Base-by-base conservation (phyloP, 2,797 vertebrate species). In the Pipistrellus pygmaeus region DNA sequence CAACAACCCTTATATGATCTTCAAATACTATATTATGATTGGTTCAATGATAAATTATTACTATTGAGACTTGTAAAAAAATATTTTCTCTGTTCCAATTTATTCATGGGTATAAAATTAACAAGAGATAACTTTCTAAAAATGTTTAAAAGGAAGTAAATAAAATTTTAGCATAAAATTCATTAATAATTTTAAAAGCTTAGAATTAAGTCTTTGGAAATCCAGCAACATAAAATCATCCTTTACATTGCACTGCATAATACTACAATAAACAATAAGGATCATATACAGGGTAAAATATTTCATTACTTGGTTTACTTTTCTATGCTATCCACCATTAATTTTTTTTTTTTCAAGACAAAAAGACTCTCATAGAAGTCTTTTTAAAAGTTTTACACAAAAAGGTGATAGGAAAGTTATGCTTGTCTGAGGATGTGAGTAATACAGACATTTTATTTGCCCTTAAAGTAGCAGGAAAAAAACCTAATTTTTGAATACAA, bases 401-500 rank as follows among this genome's bases (percentile, higher is more conserved):
- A 69, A 85, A n/a, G 1, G 17, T 3, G 1, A 25, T 3, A 8
- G 3, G n/a, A 3, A 1, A 3, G 13, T 30, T 69, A 85, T 93
- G 77, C 88, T 96, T 97, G 97, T 97, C 62, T 96, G 87, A 88
- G 95, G 46, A 97, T 97, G 96, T 96, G 60, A 90, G 27, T 97
- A 97, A 98, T 97, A 92, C 92, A 53, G 97, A 97, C 97, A 97
- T 97, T 94, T 93, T 94, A 97, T 96, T 97, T 96, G 76, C 38
- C 88, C 73, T 97, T 97, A 95, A 21, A 91, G 71, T 93, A 93
- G 38, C 81, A 96, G 75, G 78, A 89, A 97, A 97, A 78, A 97
- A 62, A 97, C n/a, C 97, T 98, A 97, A 97, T 97, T 98, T 98
- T 96, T 95, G 87, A 93, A 62, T 78, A 97, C 85, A 97, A 97